Percentiles rank a stretch among this genome's conserved stretches.
These are phyloP conservation scores for Phylloscopus whistleri DNA, from an alignment of 2,113 vertebrate genomes.

Conservation along the genomic window DNA sequence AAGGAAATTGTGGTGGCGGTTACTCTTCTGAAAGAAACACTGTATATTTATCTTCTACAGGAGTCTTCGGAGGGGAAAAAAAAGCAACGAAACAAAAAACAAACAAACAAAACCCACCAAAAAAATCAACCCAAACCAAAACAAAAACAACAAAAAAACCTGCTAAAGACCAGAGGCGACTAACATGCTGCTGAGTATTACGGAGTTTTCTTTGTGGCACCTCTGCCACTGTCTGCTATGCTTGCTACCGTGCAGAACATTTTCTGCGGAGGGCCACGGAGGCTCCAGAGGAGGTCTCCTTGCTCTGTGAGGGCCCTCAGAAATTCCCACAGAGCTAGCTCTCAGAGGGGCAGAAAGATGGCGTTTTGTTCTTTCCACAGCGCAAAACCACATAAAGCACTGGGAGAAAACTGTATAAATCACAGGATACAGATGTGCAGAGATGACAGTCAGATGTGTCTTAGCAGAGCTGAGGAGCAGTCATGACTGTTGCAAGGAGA, in stretches of 20 bases:
- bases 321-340: neutral
- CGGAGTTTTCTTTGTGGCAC: neutral
- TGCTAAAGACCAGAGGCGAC: neutral
- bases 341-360: neutral
- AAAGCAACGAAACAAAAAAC: too few relatives aligned
- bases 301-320: neutral
- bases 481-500: neutral
- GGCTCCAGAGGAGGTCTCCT: neutral
- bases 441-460: slow-evolving; percentile 34
- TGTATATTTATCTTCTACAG: neutral
- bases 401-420: neutral
- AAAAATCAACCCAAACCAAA: neutral
- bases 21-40: neutral
- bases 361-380: neutral
- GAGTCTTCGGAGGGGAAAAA: neutral
- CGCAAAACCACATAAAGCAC: neutral
- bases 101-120: too few relatives aligned
- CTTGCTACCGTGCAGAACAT: fast-evolving
- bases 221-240: neutral
- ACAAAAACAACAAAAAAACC: neutral
- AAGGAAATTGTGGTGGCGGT: fast-evolving
- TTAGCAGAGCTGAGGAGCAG: neutral
- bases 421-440: slow-evolving; percentile 15
- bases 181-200: neutral
- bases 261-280: neutral